phyloP scores from a whole-genome alignment of 2,797 vertebrate species.

The Tragopan temminckii region DNA sequence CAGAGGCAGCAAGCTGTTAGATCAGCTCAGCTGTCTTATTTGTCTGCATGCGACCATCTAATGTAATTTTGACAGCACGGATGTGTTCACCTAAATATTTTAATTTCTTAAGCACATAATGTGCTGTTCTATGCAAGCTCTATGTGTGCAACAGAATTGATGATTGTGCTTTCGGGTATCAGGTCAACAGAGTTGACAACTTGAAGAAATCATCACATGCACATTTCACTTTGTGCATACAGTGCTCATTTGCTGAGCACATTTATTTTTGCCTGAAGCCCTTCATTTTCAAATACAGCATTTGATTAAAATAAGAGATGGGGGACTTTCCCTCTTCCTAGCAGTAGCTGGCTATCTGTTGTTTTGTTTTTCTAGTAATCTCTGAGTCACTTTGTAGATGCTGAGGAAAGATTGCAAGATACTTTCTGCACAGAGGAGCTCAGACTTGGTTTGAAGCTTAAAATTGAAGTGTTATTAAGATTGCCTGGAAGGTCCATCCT shows the following conservation, averaged over 20 bases:
- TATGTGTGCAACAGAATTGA: not conserved
- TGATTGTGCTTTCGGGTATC: not conserved
- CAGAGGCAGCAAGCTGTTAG: not conserved
- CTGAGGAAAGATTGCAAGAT: slow-evolving; percentile 25
- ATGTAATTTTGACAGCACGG: not conserved
- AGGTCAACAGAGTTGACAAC: not conserved
- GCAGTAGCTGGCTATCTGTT: not conserved
- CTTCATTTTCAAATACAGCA: not conserved
- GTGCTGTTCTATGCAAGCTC: not conserved
- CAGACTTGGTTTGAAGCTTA: not conserved
- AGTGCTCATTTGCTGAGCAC: not conserved
- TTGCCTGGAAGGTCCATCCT: not conserved
- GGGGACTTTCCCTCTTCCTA: not conserved
- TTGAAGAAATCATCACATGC: not conserved
- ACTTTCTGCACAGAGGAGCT: not conserved
- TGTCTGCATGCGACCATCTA: not conserved
- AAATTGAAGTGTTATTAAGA: not conserved
- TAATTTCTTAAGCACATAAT: not conserved
- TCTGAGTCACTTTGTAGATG: not conserved
- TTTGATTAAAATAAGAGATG: not conserved
- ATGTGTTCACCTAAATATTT: not conserved
- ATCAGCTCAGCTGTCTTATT: not conserved
- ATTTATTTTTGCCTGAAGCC: not conserved
- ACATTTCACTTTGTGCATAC: not conserved
- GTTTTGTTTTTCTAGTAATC: slow-evolving; percentile 26